Base-by-base conservation (phyloP, 2,797 vertebrate species). In the Sylvia borin region DNA sequence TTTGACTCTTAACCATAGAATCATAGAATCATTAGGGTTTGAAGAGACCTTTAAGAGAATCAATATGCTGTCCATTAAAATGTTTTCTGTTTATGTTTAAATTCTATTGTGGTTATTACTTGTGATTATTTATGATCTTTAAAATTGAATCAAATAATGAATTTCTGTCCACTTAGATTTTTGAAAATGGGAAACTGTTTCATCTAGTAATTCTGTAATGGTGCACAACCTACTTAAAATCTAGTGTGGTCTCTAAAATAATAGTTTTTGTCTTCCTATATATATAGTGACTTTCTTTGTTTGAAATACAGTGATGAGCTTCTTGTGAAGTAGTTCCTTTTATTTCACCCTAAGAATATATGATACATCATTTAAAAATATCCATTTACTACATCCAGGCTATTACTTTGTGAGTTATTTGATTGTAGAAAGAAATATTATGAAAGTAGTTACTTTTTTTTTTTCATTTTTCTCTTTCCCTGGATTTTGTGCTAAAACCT, bases 21-120 rank as follows among this genome's bases (percentile, higher is more conserved):
- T n/a, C 24, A 55, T 7, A 29, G 27, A 57, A 22, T 38, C 1
- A 0, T 20, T 40, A 51, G 20, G 5, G 1, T 31, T 65, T 12
- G 25, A 47, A 65, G 34, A 51, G 17, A 32, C 12, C 12, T 53
- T 31, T 47, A 34, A 45, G 21, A 51, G 21, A 26, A 34, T 51
- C 13, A 38, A 27, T 57, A 31, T 64, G 3, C 21, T 80, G 13
- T 34, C 21, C 7, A 26, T 71, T 34, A 22, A 25, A 45, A 9
- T 43, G 1, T 66, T 76, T 31, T 12, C 1, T 70, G 10, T 62
- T 67, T 7, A 29, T 4, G 1, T 67, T 90, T 60, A 2, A 18
- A 62, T 70, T 66, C 50, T 66, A 18, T 42, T 60, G 21, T 5
- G 10, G 4, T 55, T 62, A 32, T 42, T 71, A 32, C 7, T 42